These are phyloP conservation scores for Burhinus bistriatus DNA, from an alignment of 2,113 vertebrate species.

Conservation along the genomic window DNA sequence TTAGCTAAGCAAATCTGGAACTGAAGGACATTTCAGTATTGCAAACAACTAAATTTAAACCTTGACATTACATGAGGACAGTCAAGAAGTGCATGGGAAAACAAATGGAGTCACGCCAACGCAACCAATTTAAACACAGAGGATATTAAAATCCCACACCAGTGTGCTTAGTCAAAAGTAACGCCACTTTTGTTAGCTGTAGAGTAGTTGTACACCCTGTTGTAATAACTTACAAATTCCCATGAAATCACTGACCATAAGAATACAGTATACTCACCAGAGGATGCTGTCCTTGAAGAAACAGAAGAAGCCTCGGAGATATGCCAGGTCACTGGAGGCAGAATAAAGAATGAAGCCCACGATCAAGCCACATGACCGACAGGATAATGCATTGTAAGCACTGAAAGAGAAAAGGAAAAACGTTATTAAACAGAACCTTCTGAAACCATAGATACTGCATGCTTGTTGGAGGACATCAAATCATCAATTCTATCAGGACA, in stretches of 20 bases:
- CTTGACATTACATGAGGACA: neutral
- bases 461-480: neutral
- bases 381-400: slow-evolving; percentile 77
- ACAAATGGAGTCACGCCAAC: neutral
- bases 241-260: fast-evolving
- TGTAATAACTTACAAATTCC: too few species aligned
- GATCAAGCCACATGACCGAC: slow-evolving; percentile 68
- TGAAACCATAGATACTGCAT: neutral
- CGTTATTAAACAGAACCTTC: neutral
- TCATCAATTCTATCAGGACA: neutral
- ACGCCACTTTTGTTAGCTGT: neutral
- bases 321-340: slow-evolving; percentile 62
- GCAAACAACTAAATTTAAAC: neutral
- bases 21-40: neutral
- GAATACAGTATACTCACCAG: slow-evolving; percentile 76
- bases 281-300: slow-evolving; percentile 80
- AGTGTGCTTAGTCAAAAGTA: neutral
- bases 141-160: neutral
- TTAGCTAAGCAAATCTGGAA: neutral
- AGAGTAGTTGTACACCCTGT: neutral
- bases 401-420: slow-evolving; percentile 54
- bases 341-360: slow-evolving; percentile 81
- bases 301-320: slow-evolving; percentile 82
- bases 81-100: neutral
- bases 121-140: neutral